Evolutionary conservation across 30 jellyfish, hydroid and myxozoan species (phyloP), one percentile per base, ranked within the genome.

Genomic region (Aurelia aurita): DNA sequence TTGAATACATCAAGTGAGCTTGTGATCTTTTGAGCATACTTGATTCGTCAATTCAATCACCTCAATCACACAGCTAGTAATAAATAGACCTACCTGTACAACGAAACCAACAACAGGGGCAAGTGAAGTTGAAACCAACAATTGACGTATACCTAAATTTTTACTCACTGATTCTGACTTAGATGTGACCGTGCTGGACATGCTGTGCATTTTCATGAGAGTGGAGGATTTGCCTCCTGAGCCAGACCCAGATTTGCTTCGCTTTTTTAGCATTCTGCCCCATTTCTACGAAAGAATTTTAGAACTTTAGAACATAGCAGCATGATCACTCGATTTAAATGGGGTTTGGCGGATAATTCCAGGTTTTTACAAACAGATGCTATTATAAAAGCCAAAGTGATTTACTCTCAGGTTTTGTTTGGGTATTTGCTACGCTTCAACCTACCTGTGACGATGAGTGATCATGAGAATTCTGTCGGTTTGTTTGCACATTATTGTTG

Each of bases 231-330:
- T 82, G 61, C 91, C 71, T 4, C 51, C 51, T 39, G 51, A 39
- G 51, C 51, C 51, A 39, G 80, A 53, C 19, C 90, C 76, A 23
- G 91, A 68, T 68, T 82, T 82, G 91, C 54, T 69, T 21, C 91
- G 78, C 85, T 69, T 82, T 81, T 82, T 82, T 23, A 68, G 84
- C 91, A 82, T 82, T 82, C 82, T 82, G 63, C 91, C 80, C 91
- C 91, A 82, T 82, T 82, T 82, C 91, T 82, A 61, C 58, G 59
- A 73, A 82, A 82, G 81, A 60, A 82, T 55, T 39, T 39, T 39
- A 39, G 7, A 39, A 39, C 15, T 39, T 39, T n/a, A 29, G 44
- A 51, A 16, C 28, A 68, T 26, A 59, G 73, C 82, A 69, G 81
- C 91, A 60, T 57, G 79, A 64, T 82, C 76, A 61, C 85, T 10